Conservation (phyloP, 35 echinoderm and acorn worm species). For the Antedon bifida region DNA sequence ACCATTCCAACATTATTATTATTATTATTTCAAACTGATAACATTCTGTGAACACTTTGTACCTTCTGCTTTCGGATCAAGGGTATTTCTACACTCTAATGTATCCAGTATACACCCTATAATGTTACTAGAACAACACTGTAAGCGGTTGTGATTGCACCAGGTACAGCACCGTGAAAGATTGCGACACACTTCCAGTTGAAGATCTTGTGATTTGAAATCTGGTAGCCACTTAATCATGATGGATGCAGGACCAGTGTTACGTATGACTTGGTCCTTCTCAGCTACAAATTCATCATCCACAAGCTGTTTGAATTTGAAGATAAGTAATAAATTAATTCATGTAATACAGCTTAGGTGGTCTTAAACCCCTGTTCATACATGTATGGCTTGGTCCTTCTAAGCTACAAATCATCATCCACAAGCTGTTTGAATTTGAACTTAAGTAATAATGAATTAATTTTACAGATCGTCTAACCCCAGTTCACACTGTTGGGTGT, state of each 20-base stretch:
- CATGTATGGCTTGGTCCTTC: constrained; percentile 26
- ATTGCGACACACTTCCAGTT: constrained; percentile 19
- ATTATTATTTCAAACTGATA: too few species aligned
- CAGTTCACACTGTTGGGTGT: too few species aligned
- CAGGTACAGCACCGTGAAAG: constrained; percentile 43
- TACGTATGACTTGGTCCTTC: constrained; percentile 35
- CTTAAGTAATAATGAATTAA: background rate
- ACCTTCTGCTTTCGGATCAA: constrained; percentile 78
- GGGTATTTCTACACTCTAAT: constrained; percentile 41
- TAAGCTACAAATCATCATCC: background rate
- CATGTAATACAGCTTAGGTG: too few species aligned
- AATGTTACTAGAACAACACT: constrained; percentile 79
- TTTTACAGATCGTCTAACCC: too few species aligned
- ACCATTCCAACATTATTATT: too few species aligned
- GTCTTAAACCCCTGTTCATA: too few species aligned
- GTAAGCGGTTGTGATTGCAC: constrained; percentile 78
- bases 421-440: background rate
- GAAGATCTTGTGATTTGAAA: constrained; percentile 24
- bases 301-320: background rate
- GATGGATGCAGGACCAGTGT: constrained; percentile 50
- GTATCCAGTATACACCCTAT: constrained; percentile 52
- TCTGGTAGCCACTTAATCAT: constrained; percentile 66
- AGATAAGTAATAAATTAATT: background rate
- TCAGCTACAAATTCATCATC: background rate
- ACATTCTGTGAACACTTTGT: background rate